A percentile compares a stretch with the other conserved stretches of the same genome.
Evolutionary conservation across 2,888 invertebrate species (phyloP).

Genomic region (Pseudococcus longispinus): DNA sequence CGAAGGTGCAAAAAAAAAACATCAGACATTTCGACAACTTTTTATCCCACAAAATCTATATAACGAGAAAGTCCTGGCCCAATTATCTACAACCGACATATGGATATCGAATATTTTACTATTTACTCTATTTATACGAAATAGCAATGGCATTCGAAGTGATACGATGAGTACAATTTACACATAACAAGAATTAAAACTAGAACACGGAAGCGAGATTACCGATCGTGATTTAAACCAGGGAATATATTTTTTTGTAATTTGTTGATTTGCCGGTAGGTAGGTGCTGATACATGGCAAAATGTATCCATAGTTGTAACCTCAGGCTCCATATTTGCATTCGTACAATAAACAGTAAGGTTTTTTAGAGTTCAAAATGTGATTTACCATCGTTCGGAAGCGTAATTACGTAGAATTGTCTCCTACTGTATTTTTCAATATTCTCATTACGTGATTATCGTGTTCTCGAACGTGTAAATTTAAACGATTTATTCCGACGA

Average conservation of each 20-base stretch:
- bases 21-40: neutral
- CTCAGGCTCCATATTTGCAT: conserved; percentile 26
- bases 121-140: conserved; percentile 24
- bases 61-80: conserved; percentile 4
- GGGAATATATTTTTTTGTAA: conserved; percentile 5
- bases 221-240: neutral
- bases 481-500: neutral
- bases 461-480: neutral
- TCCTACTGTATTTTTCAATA: neutral
- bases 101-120: neutral
- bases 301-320: neutral
- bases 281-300: conserved; percentile 17
- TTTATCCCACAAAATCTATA: neutral
- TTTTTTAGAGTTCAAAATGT: neutral
- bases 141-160: neutral
- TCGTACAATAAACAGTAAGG: neutral
- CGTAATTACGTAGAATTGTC: conserved; percentile 37
- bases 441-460: neutral
- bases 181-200: neutral
- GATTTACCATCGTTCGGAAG: neutral
- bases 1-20: neutral
- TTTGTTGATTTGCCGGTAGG: conserved; percentile 10
- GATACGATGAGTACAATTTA: neutral
- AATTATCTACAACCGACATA: neutral
- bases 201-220: conserved; percentile 44